Conservation (phyloP, 1,140 invertebrate genomes). For the Eueides isabella region DNA sequence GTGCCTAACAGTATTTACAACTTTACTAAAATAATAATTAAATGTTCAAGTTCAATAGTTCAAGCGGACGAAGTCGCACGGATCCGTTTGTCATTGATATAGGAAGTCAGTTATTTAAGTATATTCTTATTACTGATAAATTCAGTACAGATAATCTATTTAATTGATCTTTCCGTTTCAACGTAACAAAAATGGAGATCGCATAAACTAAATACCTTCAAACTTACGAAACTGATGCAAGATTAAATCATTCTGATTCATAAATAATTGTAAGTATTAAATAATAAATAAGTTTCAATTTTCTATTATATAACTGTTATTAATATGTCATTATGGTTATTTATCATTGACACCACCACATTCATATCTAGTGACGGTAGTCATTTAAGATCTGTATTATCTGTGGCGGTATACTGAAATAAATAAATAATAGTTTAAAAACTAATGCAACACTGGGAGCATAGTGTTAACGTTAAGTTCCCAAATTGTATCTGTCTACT, state of each 20-base stretch:
- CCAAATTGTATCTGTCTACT: no score
- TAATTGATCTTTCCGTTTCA: conserved; percentile 4
- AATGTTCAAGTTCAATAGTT: no score
- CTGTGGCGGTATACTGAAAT: no score
- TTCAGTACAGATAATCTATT: neutral
- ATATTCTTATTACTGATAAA: neutral
- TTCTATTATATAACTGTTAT: conserved; percentile 2
- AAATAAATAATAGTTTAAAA: no score
- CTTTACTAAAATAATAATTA: no score
- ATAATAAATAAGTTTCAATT: neutral
- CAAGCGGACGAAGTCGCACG: no score
- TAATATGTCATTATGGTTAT: neutral
- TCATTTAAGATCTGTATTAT: no score
- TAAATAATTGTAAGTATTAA: conserved; percentile 8
- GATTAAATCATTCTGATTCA: conserved; percentile 5
- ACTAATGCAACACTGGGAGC: no score
- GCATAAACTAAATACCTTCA: neutral
- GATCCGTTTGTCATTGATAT: no score
- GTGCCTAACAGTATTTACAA: no score
- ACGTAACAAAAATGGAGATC: neutral
- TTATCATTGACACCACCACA: neutral
- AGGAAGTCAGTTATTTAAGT: neutral
- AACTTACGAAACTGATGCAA: neutral
- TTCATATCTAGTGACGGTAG: neutral
- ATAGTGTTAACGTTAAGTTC: no score